Evolutionary conservation across 2,888 invertebrate genomes (phyloP), one percentile per base, ranked within the genome.

Genomic region (Melitaea athalia): DNA sequence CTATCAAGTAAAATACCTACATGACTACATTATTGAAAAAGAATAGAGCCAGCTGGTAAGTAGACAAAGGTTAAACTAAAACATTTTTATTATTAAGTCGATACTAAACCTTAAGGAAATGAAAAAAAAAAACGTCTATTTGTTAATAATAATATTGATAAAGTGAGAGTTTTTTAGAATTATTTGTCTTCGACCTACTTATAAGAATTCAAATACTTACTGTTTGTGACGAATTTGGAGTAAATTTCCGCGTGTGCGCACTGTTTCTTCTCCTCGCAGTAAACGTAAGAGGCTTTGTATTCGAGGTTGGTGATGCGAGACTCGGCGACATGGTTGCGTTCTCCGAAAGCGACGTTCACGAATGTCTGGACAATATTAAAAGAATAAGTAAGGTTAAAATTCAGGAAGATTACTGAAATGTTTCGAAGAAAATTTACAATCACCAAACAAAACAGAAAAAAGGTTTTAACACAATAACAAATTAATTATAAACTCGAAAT

Each of bases 261-360:
- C 75, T 96, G 95, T 70, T 96, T 95, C 87, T 95, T 96, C 81
- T 96, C 95, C 75, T 96, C 96, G 82, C 97, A 97, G 82, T 95
- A 95, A 12, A 96, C 95, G 73, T 95, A 93, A 14, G 95, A 94
- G 59, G 94, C 91, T 78, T 95, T 95, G 82, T 96, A 94, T 75
- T 96, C 96, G 72, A 95, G 93, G 85, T 96, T 95, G 53, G 96
- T 96, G 62, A 95, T 81, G 75, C 96, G 96, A 0, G 95, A 87
- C 76, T 96, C 96, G 0, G 95, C 94, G 6, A 96, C 95, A 67
- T 96, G 93, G 74, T 95, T 96, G 71, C 95, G 94, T 1, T 94
- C 94, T 1, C 96, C 96, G 62, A 96, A 92, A 24, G 94, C 94
- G 4, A 95, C 93, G 80, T 96, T 96, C 73, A 96, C 93, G 73